Evolutionary conservation across 2,888 invertebrate genomes (phyloP).

Genomic region (Penaeus monodon): DNA sequence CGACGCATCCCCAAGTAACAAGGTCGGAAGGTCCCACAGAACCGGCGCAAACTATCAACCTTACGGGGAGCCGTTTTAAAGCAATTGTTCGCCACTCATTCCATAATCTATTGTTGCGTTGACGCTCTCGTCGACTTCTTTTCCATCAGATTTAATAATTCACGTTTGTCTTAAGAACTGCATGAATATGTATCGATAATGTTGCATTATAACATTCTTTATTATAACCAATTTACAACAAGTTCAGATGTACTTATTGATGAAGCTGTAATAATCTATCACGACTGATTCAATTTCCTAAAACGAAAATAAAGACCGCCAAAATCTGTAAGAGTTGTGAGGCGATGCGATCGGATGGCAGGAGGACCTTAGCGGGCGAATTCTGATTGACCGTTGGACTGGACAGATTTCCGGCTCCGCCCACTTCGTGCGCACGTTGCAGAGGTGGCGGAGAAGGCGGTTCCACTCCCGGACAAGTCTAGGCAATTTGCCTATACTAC

Average conservation of each 20-base stretch:
- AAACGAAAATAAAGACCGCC: constrained; percentile 63
- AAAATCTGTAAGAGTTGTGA: constrained; percentile 63
- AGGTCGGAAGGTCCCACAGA: constrained; percentile 39
- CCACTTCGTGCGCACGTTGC: constrained; percentile 62
- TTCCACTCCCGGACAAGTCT: constrained; percentile 30
- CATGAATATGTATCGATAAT: neutral
- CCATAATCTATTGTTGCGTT: constrained; percentile 65
- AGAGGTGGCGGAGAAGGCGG: constrained; percentile 29
- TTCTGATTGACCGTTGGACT: constrained; percentile 64
- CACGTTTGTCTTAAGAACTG: constrained; percentile 6
- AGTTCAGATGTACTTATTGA: constrained; percentile 11
- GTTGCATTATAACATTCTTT: neutral
- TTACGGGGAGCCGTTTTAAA: constrained; percentile 59
- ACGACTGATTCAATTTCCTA: constrained; percentile 50
- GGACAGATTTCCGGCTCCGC: constrained; percentile 61
- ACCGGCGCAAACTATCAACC: constrained; percentile 32
- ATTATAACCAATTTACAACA: neutral
- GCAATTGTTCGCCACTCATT: constrained; percentile 65
- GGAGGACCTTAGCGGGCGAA: constrained; percentile 59
- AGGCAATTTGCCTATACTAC: constrained; percentile 49
- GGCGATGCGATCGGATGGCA: constrained; percentile 59
- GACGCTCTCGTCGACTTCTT: constrained; percentile 58
- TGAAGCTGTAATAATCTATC: constrained; percentile 29
- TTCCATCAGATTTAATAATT: constrained; percentile 57
- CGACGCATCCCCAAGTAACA: constrained; percentile 51